These are phyloP conservation scores for Melanotaenia maccullochi DNA, from an alignment of 2,797 vertebrate species.

Conservation along the genomic window DNA sequence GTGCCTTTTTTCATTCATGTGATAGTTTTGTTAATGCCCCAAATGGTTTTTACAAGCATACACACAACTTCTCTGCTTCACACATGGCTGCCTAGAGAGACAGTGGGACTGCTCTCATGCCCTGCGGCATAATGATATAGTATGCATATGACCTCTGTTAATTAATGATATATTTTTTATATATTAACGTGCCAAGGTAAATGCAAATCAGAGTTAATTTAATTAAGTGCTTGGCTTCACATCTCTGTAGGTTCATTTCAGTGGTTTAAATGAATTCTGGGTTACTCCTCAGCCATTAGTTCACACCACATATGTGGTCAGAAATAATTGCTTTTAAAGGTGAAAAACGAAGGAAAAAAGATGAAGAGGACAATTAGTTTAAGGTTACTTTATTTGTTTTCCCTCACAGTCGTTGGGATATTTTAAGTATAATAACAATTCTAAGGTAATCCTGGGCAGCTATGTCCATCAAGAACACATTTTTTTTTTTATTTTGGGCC, in stretches of 20 bases:
- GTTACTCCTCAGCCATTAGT: conserved; percentile 59
- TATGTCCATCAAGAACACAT: background rate
- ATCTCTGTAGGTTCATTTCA: conserved; percentile 68
- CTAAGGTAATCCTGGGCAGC: background rate
- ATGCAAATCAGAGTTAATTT: conserved; percentile 72
- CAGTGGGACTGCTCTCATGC: conserved; percentile 57
- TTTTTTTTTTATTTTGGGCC: background rate
- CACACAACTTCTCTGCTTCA: conserved; percentile 52
- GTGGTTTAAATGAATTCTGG: conserved; percentile 62
- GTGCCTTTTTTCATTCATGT: conserved; percentile 10
- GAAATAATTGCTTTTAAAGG: conserved; percentile 25
- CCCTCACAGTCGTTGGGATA: background rate
- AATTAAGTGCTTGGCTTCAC: conserved; percentile 75
- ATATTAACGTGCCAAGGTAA: conserved; percentile 42
- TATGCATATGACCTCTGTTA: conserved; percentile 75
- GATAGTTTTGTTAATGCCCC: conserved; percentile 37
- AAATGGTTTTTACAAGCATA: conserved; percentile 21
- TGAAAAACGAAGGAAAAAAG: background rate
- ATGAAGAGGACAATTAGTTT: background rate
- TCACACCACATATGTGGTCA: conserved; percentile 38
- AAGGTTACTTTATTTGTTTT: background rate
- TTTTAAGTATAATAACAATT: background rate
- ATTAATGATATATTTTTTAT: conserved; percentile 68
- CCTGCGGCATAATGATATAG: conserved; percentile 62
- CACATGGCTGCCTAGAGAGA: conserved; percentile 64